Evolutionary conservation across 2,888 invertebrate species (phyloP).

Genomic region (Mellilla xanthometata): DNA sequence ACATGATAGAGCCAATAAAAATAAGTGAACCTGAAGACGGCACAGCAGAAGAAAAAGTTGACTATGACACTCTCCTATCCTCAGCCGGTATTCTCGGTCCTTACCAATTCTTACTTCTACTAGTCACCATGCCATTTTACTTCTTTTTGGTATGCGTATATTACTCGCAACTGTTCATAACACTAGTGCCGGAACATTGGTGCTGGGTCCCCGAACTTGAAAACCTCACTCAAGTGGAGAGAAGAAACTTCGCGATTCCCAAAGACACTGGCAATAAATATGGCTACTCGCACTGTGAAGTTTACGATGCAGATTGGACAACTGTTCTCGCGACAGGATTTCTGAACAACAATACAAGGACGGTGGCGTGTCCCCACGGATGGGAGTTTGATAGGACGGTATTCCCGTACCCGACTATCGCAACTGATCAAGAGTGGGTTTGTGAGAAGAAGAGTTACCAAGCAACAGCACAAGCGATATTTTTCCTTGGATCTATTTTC

Average conservation of each 20-base stretch:
- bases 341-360: constrained; percentile 40
- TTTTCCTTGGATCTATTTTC: constrained; percentile 54
- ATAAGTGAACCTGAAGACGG: too few relatives aligned
- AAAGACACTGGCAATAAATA: constrained; percentile 32
- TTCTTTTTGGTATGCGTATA: constrained; percentile 38
- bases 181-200: constrained; percentile 42
- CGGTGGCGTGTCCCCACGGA: constrained; percentile 49
- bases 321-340: constrained; percentile 40
- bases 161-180: constrained; percentile 41
- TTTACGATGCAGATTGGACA: constrained; percentile 53
- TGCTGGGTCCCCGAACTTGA: constrained; percentile 42
- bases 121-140: constrained; percentile 42
- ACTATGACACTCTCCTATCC: constrained; percentile 39
- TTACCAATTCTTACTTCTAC: constrained; percentile 38
- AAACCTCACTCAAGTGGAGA: constrained; percentile 36
- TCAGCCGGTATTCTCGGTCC: constrained; percentile 42
- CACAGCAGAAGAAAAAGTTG: constrained; percentile 28
- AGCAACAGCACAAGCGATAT: constrained; percentile 57
- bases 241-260: constrained; percentile 39
- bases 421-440: constrained; percentile 59
- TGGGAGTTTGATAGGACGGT: constrained; percentile 61
- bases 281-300: constrained; percentile 52
- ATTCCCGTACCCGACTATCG: constrained; percentile 59
- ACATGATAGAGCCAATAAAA: too few relatives aligned
- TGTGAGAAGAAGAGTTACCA: constrained; percentile 58